phyloP scores from a whole-genome alignment of 2,888 invertebrate genomes.

The Ectobius pallidus region DNA sequence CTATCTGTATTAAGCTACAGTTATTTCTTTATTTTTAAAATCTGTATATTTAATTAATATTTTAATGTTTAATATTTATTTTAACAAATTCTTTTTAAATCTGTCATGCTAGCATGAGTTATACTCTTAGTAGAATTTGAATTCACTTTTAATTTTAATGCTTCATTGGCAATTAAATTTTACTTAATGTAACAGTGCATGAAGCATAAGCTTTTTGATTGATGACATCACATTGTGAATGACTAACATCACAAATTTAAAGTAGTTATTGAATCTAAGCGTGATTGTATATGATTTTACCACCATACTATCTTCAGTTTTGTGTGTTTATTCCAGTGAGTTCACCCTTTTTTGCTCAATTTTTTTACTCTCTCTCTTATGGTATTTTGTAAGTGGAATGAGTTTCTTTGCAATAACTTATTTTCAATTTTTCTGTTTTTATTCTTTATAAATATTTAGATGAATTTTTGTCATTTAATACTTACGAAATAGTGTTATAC shows the following conservation, averaged over 20 bases:
- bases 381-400: no score
- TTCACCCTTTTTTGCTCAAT: no score
- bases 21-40: no score
- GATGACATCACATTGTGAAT: not conserved
- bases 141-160: not conserved
- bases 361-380: no score
- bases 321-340: not conserved
- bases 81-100: not conserved
- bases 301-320: not conserved
- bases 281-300: not conserved
- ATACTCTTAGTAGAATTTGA: not conserved
- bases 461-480: no score
- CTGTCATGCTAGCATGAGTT: constrained; percentile 2
- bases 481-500: no score
- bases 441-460: no score
- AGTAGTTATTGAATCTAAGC: not conserved
- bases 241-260: not conserved
- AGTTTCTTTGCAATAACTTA: no score
- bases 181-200: constrained; percentile 9
- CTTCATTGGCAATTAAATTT: not conserved
- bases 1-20: no score
- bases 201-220: not conserved
- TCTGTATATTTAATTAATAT: not conserved
- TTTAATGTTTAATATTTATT: not conserved
- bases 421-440: no score